Evolutionary conservation across 37 sponge, comb jelly and placozoan genomes (phyloP), one percentile per base, ranked within the genome.

Genomic region (Corticium candelabrum): DNA sequence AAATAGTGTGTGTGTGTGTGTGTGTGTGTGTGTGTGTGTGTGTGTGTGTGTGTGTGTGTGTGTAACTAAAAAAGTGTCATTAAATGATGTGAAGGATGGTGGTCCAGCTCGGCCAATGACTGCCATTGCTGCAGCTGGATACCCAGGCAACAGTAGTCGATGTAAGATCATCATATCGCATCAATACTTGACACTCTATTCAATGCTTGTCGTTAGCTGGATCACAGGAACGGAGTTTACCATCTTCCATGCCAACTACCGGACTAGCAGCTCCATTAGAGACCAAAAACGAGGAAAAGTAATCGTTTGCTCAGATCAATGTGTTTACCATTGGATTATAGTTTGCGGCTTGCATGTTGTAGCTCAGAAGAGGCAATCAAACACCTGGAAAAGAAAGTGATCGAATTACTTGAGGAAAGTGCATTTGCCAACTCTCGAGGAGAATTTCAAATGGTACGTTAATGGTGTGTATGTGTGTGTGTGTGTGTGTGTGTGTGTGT

Each of bases 91-190:
- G n/a, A 41, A 87, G 82, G 89, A 87, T 0, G 71, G 78, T 34
- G 93, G 83, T 7, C 88, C 79, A 50, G 85, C 92, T 38, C 78
- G 99, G 36, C 99, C 99, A 2, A 91, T 97, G 89, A 86, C 99
- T 0, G 88, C 94, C 40, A 82, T 94, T 50, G 84, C 81, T n/a
- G 94, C 87, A 15, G 99, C 94, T 73, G 94, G 94, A 35, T 97
- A 87, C 75, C 80, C 74, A 71, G 36, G 79, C 4, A 78, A 40
- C 2, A 29, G 11, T 3, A 75, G 76, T 11, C 76, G 40, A 56
- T 57, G 62, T 37, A 41, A 40, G 7, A 21, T 75, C 30, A 37
- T 31, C 40, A n/a, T 29, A 31, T 75, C 40, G 41, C 37, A 75
- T 2, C 41, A 75, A 37, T 41, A 75, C 11, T 40, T 41, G 3